A percentile compares a stretch with the other conserved stretches of the same genome.
Conservation (phyloP, 2,888 invertebrate genomes). For the Bombylius major region DNA sequence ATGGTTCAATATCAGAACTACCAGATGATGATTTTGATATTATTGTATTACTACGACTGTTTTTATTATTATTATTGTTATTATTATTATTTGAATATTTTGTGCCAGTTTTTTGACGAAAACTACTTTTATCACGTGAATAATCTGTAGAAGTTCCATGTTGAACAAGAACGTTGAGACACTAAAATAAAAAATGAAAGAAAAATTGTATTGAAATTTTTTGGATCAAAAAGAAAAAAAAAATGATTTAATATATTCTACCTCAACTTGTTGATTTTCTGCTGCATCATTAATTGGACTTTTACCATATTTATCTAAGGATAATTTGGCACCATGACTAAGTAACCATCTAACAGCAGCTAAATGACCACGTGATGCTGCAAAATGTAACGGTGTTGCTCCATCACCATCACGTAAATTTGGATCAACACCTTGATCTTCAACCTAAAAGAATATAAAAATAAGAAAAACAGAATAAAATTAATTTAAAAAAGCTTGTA, state of each 20-base stretch:
- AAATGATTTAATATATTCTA: constrained; percentile 25
- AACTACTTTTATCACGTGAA: constrained; percentile 30
- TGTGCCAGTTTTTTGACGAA: constrained; percentile 16
- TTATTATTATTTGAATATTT: constrained; percentile 22
- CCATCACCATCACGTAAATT: constrained; percentile 80
- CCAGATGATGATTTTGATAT: constrained; percentile 35
- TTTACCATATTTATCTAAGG: constrained; percentile 75
- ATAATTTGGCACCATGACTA: constrained; percentile 66
- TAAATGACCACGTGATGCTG: constrained; percentile 71
- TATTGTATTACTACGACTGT: constrained; percentile 34
- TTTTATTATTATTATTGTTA: constrained; percentile 15
- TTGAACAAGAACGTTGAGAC: constrained; percentile 67
- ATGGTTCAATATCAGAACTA: constrained; percentile 47
- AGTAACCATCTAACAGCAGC: constrained; percentile 73
- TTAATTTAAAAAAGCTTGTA: background rate
- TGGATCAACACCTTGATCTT: constrained; percentile 72
- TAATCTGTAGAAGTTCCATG: constrained; percentile 61
- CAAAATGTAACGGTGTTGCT: constrained; percentile 79
- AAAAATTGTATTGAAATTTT: background rate
- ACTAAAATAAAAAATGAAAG: constrained; percentile 40
- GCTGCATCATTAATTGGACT: constrained; percentile 86
- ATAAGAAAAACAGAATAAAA: constrained; percentile 6
- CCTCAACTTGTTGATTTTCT: constrained; percentile 81
- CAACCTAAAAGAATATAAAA: constrained; percentile 42
- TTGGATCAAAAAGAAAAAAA: constrained; percentile 1